Base-by-base conservation (phyloP, 2,797 vertebrate species). In the Sebastes trivittatus region DNA sequence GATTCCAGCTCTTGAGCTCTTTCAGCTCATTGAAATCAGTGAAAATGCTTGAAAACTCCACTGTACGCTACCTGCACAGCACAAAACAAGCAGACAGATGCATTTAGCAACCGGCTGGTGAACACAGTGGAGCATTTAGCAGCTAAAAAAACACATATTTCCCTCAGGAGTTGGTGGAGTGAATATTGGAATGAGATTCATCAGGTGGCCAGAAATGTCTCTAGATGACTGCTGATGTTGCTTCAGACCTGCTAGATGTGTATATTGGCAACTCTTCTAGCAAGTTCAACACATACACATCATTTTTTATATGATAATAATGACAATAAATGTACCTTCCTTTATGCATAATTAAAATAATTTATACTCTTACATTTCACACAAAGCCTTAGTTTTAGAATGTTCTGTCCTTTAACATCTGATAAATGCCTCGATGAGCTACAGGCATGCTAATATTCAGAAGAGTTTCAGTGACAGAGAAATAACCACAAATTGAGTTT, bases 401-500 rank as follows among this genome's bases (percentile, higher is more conserved):
- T 29, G 11, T 22, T 30, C 10, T 27, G 18, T 20, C 29, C 8
- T 7, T 30, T 54, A 18, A 29, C 4, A 36, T 38, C 11, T 32
- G 22, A 20, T 27, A 6, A 34, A 36, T 13, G 25, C 7, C n/a
- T 6, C 2, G 1, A 0, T 60, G 1, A 36, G n/a, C 4, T 25
- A 11, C 5, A 36, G 18, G 7, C 13, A 5, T n/a, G 11, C 5
- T 23, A 14, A 30, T 30, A 23, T 23, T 36, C 25, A 62, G 23
- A 16, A 61, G 59, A 55, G 46, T 65, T 66, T 59, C 56, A 42
- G 52, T 72, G 62, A 61, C 36, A 59, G 30, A 49, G 30, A 68
- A 55, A 82, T 36, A 27, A 52, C 30, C 30, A 13, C 34, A 69
- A 78, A 61, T 61, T 22, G 29, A 62, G 62, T 74, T 69, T 70